These are phyloP conservation scores for Orthonyx spaldingii DNA, from an alignment of 2,113 vertebrate genomes.

Conservation along the genomic window DNA sequence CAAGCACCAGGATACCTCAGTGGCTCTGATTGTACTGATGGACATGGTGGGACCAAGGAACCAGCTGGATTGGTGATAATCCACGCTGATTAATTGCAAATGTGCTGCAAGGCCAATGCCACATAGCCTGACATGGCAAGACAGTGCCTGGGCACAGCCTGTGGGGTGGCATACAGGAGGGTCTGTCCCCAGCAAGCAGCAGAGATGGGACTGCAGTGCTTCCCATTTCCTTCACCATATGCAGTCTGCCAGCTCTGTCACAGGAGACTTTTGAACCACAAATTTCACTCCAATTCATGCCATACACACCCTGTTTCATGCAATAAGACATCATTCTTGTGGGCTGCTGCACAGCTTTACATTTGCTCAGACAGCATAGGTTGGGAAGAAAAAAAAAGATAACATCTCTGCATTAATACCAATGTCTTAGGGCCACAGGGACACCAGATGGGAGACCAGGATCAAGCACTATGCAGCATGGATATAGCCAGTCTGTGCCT, in stretches of 20 bases:
- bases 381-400: background rate
- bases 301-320: background rate
- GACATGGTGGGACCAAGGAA: background rate
- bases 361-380: background rate
- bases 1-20: background rate
- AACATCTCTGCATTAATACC: background rate
- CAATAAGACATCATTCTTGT: background rate
- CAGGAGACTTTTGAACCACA: background rate
- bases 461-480: background rate
- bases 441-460: background rate
- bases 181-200: background rate
- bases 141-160: background rate
- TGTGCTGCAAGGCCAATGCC: background rate
- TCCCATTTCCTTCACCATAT: background rate
- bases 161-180: fast-evolving
- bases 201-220: background rate
- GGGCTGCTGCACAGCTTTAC: background rate
- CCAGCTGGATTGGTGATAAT: background rate
- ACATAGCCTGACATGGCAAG: background rate
- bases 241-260: background rate
- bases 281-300: background rate
- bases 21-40: background rate
- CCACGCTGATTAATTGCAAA: background rate
- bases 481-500: background rate
- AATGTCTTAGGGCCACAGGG: background rate